A percentile compares a stretch with the other conserved stretches of the same genome.
These are phyloP conservation scores for Pangasianodon gigas DNA, from an alignment of 2,113 vertebrate species.

Conservation along the genomic window DNA sequence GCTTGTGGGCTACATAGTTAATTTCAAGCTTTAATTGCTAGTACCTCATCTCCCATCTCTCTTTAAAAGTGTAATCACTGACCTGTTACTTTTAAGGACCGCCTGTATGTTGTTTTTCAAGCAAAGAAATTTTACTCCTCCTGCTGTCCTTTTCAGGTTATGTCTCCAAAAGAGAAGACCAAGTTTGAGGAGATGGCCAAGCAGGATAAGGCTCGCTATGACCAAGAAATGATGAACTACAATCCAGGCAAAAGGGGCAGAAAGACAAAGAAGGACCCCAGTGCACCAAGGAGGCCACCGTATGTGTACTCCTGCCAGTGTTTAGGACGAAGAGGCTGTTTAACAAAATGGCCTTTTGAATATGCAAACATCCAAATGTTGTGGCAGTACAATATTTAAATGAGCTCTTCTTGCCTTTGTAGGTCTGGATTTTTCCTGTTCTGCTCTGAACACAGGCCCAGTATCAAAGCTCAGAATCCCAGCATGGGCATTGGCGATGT, in stretches of 20 bases:
- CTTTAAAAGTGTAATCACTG: background rate
- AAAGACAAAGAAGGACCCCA: conserved; percentile 85
- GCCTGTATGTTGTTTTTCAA: background rate
- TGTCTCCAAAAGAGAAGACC: conserved; percentile 86
- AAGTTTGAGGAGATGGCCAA: conserved; percentile 89
- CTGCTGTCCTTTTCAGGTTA: conserved; percentile 69
- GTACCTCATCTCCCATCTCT: background rate
- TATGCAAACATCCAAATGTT: background rate
- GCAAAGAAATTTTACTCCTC: background rate
- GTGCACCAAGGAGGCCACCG: conserved; percentile 84
- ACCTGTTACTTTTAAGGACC: background rate
- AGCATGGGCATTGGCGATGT: conserved; percentile 83
- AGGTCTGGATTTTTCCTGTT: conserved; percentile 89
- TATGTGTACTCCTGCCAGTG: conserved; percentile 65
- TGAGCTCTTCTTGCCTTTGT: background rate
- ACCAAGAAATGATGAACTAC: conserved; percentile 86
- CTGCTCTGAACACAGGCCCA: conserved; percentile 83
- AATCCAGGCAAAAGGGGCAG: conserved; percentile 79
- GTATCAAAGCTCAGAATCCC: conserved; percentile 84
- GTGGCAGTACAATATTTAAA: background rate
- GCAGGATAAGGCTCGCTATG: conserved; percentile 85
- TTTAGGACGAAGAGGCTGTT: background rate
- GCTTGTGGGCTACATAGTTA: too few relatives aligned
- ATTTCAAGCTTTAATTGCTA: too few relatives aligned
- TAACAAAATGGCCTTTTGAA: background rate